A percentile compares a stretch with the other conserved stretches of the same genome.
phyloP scores from a whole-genome alignment of 2,113 vertebrate genomes.

The Cygnus buccinator region DNA sequence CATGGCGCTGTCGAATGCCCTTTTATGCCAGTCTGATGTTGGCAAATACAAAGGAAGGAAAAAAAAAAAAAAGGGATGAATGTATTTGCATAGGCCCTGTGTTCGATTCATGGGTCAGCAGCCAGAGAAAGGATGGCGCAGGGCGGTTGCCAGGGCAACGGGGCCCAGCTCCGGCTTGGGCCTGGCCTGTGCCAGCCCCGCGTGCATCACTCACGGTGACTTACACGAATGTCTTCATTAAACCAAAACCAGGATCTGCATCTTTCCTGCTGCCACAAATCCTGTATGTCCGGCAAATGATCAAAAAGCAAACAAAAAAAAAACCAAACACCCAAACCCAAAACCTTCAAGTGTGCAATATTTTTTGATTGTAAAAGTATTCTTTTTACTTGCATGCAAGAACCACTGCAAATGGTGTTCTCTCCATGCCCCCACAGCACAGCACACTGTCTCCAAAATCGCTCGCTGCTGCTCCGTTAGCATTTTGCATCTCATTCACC shows the following conservation, averaged over 20 bases:
- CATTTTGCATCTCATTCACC: not conserved
- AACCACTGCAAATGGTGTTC: fast-evolving
- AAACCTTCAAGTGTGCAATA: not conserved
- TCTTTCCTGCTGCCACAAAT: not conserved
- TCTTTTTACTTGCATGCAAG: not conserved
- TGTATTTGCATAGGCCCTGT: constrained; percentile 68
- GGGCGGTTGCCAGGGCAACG: constrained; percentile 65
- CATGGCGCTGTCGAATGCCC: constrained; percentile 76
- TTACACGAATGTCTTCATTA: constrained; percentile 9
- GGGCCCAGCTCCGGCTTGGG: not conserved
- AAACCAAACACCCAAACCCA: too few species aligned
- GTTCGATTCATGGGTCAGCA: constrained; percentile 69
- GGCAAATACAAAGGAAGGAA: constrained; percentile 56
- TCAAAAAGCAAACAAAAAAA: not conserved
- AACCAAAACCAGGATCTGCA: not conserved
- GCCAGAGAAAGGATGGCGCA: constrained; percentile 41
- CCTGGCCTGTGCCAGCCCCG: not conserved
- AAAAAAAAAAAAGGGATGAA: not conserved
- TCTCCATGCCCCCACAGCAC: not conserved
- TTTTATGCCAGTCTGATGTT: constrained; percentile 77
- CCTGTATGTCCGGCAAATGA: not conserved
- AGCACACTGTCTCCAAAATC: fast-evolving
- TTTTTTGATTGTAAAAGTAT: not conserved
- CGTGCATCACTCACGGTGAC: not conserved
- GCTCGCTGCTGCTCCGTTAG: not conserved